Base-by-base conservation (phyloP, 2,888 invertebrate species). In the Ctenicera cuprea region DNA sequence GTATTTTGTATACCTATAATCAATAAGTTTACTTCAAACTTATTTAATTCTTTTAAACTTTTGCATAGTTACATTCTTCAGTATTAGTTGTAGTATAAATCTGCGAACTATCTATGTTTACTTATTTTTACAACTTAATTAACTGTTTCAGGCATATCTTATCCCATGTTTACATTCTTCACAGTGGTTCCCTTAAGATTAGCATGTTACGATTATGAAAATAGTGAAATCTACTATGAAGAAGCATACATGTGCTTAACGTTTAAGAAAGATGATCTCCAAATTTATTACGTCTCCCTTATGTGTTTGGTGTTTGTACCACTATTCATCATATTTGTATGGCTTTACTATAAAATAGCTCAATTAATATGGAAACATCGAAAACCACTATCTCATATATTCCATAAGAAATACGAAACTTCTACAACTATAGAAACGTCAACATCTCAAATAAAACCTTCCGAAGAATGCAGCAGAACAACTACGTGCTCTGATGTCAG, bases 291-390 rank as follows among this genome's bases (percentile, higher is more conserved):
- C 71, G 77, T 84, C 7, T 74, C 80, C 12, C 80, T 86, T 54
- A 80, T 81, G 0, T 63, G 81, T 3, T 66, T 89, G 26, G 86
- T 90, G 48, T 90, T 90, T 64, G 45, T 88, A 54, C 89, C 90
- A 22, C 84, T 89, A 22, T 80, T 89, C 59, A 72, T 86, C 16
- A 86, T 88, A 12, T 90, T 90, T 77, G 74, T 89, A 37, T 89
- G 88, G 86, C 83, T 90, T 20, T 90, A 90, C 77, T 84, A 86
- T 52, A 86, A 87, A 43, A 88, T 90, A 45, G 90, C 90, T 1
- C 82, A 82, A n/a, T 84, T 89, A 71, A 83, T 90, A 64, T 90
- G 89, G 89, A 82, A 80, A 11, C 88, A 89, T 67, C 83, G 90
- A 14, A 86, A 86, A 77, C 86, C 86, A 0, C 38, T 83, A 9